Conservation (phyloP, 35 echinoderm and acorn worm species). For the Apostichopus japonicus region DNA sequence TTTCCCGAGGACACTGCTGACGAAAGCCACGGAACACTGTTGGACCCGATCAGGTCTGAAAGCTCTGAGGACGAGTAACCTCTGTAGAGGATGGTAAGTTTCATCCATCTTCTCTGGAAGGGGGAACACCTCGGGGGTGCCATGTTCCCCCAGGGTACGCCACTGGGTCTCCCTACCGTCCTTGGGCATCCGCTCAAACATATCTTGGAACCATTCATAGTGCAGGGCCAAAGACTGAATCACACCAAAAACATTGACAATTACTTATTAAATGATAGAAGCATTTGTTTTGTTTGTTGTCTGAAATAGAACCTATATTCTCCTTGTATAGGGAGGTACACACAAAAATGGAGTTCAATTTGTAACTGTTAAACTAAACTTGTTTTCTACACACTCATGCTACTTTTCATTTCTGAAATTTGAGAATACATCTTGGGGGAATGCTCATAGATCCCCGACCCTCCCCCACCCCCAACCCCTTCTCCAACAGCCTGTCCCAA, state of each 20-base stretch:
- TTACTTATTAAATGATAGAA: too few relatives aligned
- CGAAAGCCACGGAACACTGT: slow-evolving; percentile 86
- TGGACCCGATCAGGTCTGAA: slow-evolving; percentile 85
- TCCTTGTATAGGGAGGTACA: too few relatives aligned
- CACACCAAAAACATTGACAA: background rate
- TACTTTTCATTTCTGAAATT: too few relatives aligned
- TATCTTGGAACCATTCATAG: slow-evolving; percentile 99
- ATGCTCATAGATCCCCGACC: too few relatives aligned
- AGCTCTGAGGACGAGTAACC: slow-evolving; percentile 85
- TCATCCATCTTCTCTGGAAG: slow-evolving; percentile 99
- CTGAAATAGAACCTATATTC: too few relatives aligned
- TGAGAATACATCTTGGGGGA: too few relatives aligned
- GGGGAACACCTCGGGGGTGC: slow-evolving; percentile 74
- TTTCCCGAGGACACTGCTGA: slow-evolving; percentile 80
- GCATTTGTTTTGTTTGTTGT: too few relatives aligned
- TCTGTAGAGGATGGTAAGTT: slow-evolving; percentile 85
- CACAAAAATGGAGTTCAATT: too few relatives aligned
- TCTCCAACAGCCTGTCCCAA: too few relatives aligned
- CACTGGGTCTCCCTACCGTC: slow-evolving; percentile 97
- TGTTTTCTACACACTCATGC: too few relatives aligned
- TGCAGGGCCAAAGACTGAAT: slow-evolving; percentile 85
- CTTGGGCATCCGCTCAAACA: slow-evolving; percentile 99
- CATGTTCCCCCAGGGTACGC: slow-evolving; percentile 92
- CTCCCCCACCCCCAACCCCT: too few relatives aligned
- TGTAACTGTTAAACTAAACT: too few relatives aligned